These are phyloP conservation scores for Conus betulinus DNA, from an alignment of 1,140 invertebrate species.

Conservation along the genomic window DNA sequence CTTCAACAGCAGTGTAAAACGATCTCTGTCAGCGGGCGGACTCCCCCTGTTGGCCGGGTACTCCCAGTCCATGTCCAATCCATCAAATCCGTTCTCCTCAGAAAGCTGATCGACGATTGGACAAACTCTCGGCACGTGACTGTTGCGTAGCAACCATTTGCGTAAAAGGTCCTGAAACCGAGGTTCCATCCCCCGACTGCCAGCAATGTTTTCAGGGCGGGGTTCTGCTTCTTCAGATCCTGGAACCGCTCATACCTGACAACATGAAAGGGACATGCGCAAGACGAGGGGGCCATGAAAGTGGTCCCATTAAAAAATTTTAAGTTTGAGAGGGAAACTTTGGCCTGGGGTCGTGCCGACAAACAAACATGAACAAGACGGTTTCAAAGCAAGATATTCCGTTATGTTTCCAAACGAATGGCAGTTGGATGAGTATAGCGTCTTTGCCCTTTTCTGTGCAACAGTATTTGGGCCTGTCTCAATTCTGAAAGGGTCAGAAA, in stretches of 20 bases:
- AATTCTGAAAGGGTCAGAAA: too few relatives aligned
- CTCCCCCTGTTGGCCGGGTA: constrained; percentile 94
- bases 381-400: too few relatives aligned
- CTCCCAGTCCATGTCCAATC: constrained; percentile 94
- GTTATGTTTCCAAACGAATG: too few relatives aligned
- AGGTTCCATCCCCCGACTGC: constrained; percentile 98
- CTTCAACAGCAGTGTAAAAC: constrained; percentile 91
- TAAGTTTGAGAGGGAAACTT: neutral
- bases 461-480: too few relatives aligned
- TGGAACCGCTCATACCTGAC: constrained; percentile 32
- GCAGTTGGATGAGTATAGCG: too few relatives aligned
- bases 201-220: constrained; percentile 91
- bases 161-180: constrained; percentile 85
- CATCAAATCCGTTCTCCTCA: constrained; percentile 82
- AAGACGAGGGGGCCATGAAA: too few relatives aligned
- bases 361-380: too few relatives aligned
- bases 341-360: too few relatives aligned
- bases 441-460: too few relatives aligned
- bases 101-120: constrained; percentile 84
- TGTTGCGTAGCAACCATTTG: constrained; percentile 51
- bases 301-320: neutral
- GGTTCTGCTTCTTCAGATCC: constrained; percentile 91
- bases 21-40: constrained; percentile 90
- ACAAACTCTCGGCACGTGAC: constrained; percentile 51
- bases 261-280: neutral